phyloP scores from a whole-genome alignment of 1,140 invertebrate species.

The Episyrphus balteatus region DNA sequence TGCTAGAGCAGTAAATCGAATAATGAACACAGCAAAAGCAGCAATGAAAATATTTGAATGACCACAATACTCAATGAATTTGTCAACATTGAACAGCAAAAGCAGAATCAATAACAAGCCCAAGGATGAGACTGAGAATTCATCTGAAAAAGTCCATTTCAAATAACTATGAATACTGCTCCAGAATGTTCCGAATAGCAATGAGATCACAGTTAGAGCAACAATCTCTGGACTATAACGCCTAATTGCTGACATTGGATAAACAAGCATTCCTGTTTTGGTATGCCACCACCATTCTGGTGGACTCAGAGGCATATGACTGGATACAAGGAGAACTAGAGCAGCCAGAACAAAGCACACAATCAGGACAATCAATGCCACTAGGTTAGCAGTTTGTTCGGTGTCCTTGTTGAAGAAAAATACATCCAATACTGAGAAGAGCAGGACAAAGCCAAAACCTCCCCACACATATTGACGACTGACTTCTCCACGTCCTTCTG shows the following conservation, averaged over 20 bases:
- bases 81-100: slow-evolving; percentile 64
- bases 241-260: slow-evolving; percentile 61
- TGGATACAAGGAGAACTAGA: slow-evolving; percentile 20
- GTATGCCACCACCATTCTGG: slow-evolving; percentile 77
- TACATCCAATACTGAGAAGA: slow-evolving; percentile 55
- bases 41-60: slow-evolving; percentile 73
- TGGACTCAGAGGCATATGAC: slow-evolving; percentile 58
- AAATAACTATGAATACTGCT: slow-evolving; percentile 66
- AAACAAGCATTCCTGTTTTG: slow-evolving; percentile 56
- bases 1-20: slow-evolving; percentile 61
- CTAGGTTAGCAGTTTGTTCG: slow-evolving; percentile 10
- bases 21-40: slow-evolving; percentile 66
- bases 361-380: slow-evolving; percentile 47
- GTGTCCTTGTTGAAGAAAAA: slow-evolving; percentile 24
- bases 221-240: slow-evolving; percentile 59
- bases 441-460: slow-evolving; percentile 56
- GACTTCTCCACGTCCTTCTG: slow-evolving; percentile 63
- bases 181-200: slow-evolving; percentile 63
- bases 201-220: slow-evolving; percentile 54
- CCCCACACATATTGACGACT: slow-evolving; percentile 69
- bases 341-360: slow-evolving; percentile 39
- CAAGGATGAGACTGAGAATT: slow-evolving; percentile 14
- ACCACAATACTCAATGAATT: slow-evolving; percentile 71
- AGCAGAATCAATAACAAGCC: slow-evolving; percentile 51
- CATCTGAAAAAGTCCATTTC: slow-evolving; percentile 42